phyloP scores from a whole-genome alignment of 1,140 invertebrate species.

The silkworm (Bombyx mori) region ASM3026992v2 NC_085128.1:16114001-16114500 shows the following conservation, averaged over 20 bases:
- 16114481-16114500: constrained; percentile 15
- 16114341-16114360: constrained; percentile 16
- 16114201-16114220: constrained; percentile 15
- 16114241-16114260: constrained; percentile 31
- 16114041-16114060: too few relatives aligned
- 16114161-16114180: too few relatives aligned
- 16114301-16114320: constrained; percentile 10
- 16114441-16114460: constrained; percentile 20
- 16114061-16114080: too few relatives aligned
- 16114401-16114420: constrained; percentile 23
- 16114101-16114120: too few relatives aligned
- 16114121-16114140: too few relatives aligned
- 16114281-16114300: constrained; percentile 18
- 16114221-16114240: constrained; percentile 33
- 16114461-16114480: constrained; percentile 22
- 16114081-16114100: too few relatives aligned
- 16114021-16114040: too few relatives aligned
- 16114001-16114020: too few relatives aligned
- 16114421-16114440: constrained; percentile 37
- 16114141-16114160: too few relatives aligned
- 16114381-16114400: constrained; percentile 27
- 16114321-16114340: constrained; percentile 7
- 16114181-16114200: too few relatives aligned
- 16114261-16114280: constrained; percentile 29
- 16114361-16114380: neutral